Percentiles rank a stretch among this genome's conserved stretches.
Evolutionary conservation across 2,797 vertebrate genomes (phyloP).

Genomic region (Cyclopterus lumpus): DNA sequence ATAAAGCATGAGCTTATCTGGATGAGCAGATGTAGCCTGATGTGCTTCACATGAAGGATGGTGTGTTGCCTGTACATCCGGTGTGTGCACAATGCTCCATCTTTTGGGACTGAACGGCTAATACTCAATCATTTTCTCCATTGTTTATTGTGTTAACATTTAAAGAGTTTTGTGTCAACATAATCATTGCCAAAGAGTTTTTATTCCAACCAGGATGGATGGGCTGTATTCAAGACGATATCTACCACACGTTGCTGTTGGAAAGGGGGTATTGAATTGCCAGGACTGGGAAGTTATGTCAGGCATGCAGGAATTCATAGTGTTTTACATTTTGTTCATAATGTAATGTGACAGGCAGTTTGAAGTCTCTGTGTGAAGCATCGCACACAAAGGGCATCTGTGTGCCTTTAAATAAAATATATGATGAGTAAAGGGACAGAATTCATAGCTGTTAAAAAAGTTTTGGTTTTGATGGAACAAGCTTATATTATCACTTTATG

Average conservation of each 20-base stretch:
- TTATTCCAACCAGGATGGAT: neutral
- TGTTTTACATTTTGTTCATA: no score
- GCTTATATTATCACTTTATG: neutral
- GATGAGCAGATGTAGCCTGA: slow-evolving; percentile 31
- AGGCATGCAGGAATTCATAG: no score
- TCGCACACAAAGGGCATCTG: neutral
- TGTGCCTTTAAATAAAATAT: neutral
- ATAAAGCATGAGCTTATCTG: slow-evolving; percentile 47
- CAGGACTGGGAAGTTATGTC: no score
- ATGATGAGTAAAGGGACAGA: no score
- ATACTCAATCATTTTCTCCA: neutral
- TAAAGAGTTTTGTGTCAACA: neutral
- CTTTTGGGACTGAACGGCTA: neutral
- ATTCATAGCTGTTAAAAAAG: no score
- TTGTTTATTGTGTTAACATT: neutral
- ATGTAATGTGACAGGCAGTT: no score
- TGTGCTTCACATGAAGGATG: neutral
- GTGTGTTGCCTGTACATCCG: neutral
- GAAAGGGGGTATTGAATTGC: no score
- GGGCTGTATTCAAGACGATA: no score
- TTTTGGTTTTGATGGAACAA: no score
- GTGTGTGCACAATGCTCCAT: neutral
- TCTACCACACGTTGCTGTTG: neutral
- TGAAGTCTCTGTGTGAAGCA: no score
- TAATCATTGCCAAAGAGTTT: neutral